Base-by-base conservation (phyloP, 2,888 invertebrate species). In the Neoaliturus tenellus region DNA sequence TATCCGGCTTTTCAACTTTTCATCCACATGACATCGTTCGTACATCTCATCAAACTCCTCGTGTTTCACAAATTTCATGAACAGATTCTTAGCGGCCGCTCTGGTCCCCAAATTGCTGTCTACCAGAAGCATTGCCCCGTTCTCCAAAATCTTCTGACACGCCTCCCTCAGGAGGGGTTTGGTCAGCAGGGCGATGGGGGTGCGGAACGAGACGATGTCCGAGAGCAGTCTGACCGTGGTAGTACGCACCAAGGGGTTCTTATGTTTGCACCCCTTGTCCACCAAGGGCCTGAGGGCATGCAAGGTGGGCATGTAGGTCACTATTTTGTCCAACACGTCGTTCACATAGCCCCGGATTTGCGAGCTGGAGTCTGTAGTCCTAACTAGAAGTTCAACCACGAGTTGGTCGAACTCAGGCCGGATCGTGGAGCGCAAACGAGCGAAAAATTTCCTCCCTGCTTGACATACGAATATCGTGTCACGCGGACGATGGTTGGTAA, bases 301-400 rank as follows among this genome's bases (percentile, higher is more conserved):
- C 62, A 28, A 4, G 6, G 62, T 62, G 4, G 62, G 62, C 17
- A 62, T 31, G 31, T 31, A 62, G 1, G 62, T 62, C 28, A 62
- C 62, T 12, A 62, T 62, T 17, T 62, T 62, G 28, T 62, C 62
- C 14, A 62, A 62, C 4, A 31, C 62, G 62, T 62, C 31, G 62
- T 62, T 62, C 28, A 31, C 62, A 31, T 62, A 62, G 62, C 62
- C 4, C 12, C 62, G 62, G 4, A 62, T 31, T 8, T 8, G 4
- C 12, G 14, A 17, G 14, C 31, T 62, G 25, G 28, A 25, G 31
- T 62, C 62, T 3, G 28, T 31, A 1, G 62, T 62, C 28, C 62
- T 28, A 3, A 28, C 28, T 1, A 62, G n/a, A 10, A 62, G 28
- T 14, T 28, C 62, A 4, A 31, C 8, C 28, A 62, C 62, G 28